Evolutionary conservation across 2,888 invertebrate species (phyloP).

Genomic region (Chloromyia formosa): DNA sequence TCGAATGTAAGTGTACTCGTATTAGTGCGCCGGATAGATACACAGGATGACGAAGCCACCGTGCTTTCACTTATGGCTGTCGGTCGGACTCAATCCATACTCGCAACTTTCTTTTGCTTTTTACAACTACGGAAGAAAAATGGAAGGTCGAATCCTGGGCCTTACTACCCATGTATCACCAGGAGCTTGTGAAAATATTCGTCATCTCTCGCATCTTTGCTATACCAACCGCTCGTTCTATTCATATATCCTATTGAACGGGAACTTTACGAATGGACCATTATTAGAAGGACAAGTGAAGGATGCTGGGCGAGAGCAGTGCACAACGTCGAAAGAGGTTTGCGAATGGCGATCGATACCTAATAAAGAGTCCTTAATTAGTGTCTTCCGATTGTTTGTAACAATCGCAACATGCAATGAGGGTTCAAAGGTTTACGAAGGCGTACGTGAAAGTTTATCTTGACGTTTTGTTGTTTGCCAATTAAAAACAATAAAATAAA

Average conservation of each 20-base stretch:
- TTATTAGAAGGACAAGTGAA: too few species aligned
- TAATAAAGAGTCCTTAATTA: constrained; percentile 32
- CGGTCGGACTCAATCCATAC: not conserved
- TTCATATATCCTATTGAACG: too few species aligned
- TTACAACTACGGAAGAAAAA: constrained; percentile 3
- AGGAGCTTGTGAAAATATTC: not conserved
- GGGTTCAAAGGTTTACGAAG: not conserved
- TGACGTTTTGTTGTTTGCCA: too few species aligned
- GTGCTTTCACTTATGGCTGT: too few species aligned
- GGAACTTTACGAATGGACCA: too few species aligned
- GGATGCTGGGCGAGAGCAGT: too few species aligned
- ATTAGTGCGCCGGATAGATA: constrained; percentile 9
- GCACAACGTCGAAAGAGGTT: not conserved
- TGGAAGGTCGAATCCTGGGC: not conserved
- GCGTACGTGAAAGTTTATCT: not conserved
- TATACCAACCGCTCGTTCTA: not conserved
- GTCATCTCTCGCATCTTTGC: constrained; percentile 6
- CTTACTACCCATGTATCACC: not conserved
- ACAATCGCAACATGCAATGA: constrained; percentile 17
- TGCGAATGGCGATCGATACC: constrained; percentile 8
- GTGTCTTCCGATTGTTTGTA: constrained; percentile 36
- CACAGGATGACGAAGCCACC: too few species aligned
- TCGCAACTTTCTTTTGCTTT: not conserved
- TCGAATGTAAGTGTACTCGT: not conserved
- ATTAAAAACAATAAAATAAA: too few species aligned